phyloP scores from a whole-genome alignment of 2,113 vertebrate species.

The Hemicordylus capensis region DNA sequence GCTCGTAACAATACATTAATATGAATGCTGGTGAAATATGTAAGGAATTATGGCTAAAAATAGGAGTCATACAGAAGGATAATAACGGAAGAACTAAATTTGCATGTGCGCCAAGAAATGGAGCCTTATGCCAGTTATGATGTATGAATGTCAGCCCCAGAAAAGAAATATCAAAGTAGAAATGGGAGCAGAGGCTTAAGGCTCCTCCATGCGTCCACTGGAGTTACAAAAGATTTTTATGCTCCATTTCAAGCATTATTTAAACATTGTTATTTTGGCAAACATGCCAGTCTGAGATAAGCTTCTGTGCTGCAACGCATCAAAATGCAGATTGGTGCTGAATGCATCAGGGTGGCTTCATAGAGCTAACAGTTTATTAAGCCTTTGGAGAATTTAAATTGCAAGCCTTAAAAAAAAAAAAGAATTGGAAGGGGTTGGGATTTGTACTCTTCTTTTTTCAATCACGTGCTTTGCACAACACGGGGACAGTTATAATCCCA shows the following conservation, averaged over 20 bases:
- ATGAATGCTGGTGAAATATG: constrained; percentile 34
- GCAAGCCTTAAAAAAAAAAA: constrained; percentile 53
- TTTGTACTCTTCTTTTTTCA: constrained; percentile 62
- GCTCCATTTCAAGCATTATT: constrained; percentile 78
- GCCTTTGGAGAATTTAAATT: constrained; percentile 66
- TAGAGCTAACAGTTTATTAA: constrained; percentile 78
- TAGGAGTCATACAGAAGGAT: constrained; percentile 43
- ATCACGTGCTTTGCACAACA: constrained; percentile 75
- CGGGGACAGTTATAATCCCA: constrained; percentile 71
- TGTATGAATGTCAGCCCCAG: constrained; percentile 59
- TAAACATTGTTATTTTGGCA: constrained; percentile 81
- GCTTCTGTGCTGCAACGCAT: constrained; percentile 72
- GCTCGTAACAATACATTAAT: constrained; percentile 32
- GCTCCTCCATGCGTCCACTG: constrained; percentile 70
- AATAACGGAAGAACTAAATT: constrained; percentile 60
- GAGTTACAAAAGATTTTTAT: constrained; percentile 73
- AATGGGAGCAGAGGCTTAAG: constrained; percentile 65
- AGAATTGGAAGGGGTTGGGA: background rate
- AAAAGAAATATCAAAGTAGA: constrained; percentile 63
- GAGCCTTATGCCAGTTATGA: constrained; percentile 42
- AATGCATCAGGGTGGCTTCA: constrained; percentile 60
- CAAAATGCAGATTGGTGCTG: constrained; percentile 73
- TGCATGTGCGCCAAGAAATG: constrained; percentile 41
- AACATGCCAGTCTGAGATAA: constrained; percentile 82
- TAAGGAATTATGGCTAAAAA: constrained; percentile 62